Evolutionary conservation across 2,113 vertebrate genomes (phyloP).

Genomic region (Myrmecophaga tridactyla): DNA sequence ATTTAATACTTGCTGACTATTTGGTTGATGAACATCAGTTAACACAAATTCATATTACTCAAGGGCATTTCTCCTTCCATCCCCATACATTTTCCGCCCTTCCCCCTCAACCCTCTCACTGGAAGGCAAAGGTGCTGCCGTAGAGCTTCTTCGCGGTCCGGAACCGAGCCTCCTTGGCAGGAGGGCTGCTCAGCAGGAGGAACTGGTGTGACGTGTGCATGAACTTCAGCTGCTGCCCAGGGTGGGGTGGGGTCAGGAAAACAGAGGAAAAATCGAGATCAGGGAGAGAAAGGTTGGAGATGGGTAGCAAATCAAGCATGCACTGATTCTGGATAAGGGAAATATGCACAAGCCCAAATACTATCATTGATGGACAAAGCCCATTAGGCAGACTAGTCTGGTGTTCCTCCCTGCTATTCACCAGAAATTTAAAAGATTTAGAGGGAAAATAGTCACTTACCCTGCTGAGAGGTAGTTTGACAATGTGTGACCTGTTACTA

Average conservation of each 20-base stretch:
- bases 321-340: not conserved
- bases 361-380: not conserved
- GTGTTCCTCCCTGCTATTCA: not conserved
- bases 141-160: constrained; percentile 99
- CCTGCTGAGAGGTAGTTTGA: constrained; percentile 99
- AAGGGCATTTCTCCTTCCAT: not conserved
- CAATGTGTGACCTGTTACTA: constrained; percentile 99
- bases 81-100: not conserved
- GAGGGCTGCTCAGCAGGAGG: constrained; percentile 98
- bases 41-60: not conserved
- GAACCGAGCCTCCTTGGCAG: constrained; percentile 98
- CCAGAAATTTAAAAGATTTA: not conserved
- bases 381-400: not conserved
- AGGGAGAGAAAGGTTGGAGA: constrained; percentile 68
- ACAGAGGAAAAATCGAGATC: constrained; percentile 66
- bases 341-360: not conserved
- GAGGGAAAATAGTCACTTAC: constrained; percentile 84
- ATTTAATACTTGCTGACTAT: not conserved
- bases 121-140: constrained; percentile 99
- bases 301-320: not conserved
- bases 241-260: constrained; percentile 65
- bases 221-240: constrained; percentile 98
- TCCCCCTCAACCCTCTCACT: constrained; percentile 86
- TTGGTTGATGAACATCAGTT: not conserved
- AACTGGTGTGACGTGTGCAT: constrained; percentile 99